Percentiles rank a stretch among this genome's conserved stretches.
Evolutionary conservation across 1,140 invertebrate genomes (phyloP).

Genomic region (Periplaneta americana): DNA sequence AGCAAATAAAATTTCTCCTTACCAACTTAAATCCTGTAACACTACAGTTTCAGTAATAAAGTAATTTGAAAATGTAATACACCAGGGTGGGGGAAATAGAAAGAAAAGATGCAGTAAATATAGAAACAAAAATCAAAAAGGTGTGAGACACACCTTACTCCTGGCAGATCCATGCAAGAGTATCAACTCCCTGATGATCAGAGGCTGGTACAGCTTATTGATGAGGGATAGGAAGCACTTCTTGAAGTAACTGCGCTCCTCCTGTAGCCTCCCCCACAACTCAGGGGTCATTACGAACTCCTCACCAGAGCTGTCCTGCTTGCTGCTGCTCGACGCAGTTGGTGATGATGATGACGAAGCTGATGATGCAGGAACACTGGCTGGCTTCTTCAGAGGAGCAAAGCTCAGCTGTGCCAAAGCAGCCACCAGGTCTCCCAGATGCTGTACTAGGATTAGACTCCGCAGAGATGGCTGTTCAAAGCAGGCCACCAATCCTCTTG

Average conservation of each 20-base stretch:
- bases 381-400: slow-evolving; percentile 56
- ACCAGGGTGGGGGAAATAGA: too few relatives aligned
- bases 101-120: too few relatives aligned
- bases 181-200: slow-evolving; percentile 63
- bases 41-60: too few relatives aligned
- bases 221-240: slow-evolving; percentile 46
- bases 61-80: too few relatives aligned
- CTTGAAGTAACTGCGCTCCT: slow-evolving; percentile 47
- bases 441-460: slow-evolving; percentile 34
- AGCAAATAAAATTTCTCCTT: too few relatives aligned
- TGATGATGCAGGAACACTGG: neutral
- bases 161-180: slow-evolving; percentile 47
- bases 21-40: too few relatives aligned
- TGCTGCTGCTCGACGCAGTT: slow-evolving; percentile 16
- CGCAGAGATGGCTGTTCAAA: slow-evolving; percentile 35
- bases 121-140: too few relatives aligned
- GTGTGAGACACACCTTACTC: slow-evolving; percentile 10
- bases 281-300: slow-evolving; percentile 44
- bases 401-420: slow-evolving; percentile 63
- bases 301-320: slow-evolving; percentile 7
- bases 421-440: slow-evolving; percentile 49
- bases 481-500: slow-evolving; percentile 33
- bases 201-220: slow-evolving; percentile 47
- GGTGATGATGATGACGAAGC: neutral
- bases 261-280: slow-evolving; percentile 43